Evolutionary conservation across 2,113 vertebrate genomes (phyloP).

Genomic region (Platysternon megacephalum): DNA sequence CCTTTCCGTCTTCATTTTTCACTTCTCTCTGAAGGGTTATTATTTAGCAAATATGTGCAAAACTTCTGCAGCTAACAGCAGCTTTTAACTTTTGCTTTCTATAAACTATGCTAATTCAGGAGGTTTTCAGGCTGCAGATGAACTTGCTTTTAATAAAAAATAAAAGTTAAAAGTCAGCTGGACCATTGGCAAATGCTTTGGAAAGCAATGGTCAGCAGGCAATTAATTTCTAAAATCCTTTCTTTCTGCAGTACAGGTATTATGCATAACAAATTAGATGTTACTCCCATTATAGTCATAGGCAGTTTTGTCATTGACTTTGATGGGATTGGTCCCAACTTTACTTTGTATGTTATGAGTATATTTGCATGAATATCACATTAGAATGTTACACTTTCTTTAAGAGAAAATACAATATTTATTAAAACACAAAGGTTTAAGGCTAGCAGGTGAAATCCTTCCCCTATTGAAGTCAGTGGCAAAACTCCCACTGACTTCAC

Average conservation of each 20-base stretch:
- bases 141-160: background rate
- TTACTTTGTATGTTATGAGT: accelerated
- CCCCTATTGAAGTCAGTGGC: too few relatives aligned
- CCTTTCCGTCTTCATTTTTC: background rate
- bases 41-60: background rate
- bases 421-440: too few relatives aligned
- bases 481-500: too few relatives aligned
- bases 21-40: background rate
- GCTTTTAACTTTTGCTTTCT: background rate
- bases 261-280: background rate
- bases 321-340: background rate
- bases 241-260: background rate
- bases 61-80: background rate
- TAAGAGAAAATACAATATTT: too few relatives aligned
- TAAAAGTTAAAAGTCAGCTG: conserved; percentile 23
- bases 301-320: too few relatives aligned
- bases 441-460: too few relatives aligned
- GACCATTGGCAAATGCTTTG: background rate
- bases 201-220: background rate
- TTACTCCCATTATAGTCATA: background rate
- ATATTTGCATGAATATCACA: background rate
- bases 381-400: background rate
- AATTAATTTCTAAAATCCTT: too few relatives aligned
- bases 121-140: background rate
- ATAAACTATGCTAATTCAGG: background rate